phyloP scores from a whole-genome alignment of 2,888 invertebrate genomes.

The Heterodera filipjevi region DNA sequence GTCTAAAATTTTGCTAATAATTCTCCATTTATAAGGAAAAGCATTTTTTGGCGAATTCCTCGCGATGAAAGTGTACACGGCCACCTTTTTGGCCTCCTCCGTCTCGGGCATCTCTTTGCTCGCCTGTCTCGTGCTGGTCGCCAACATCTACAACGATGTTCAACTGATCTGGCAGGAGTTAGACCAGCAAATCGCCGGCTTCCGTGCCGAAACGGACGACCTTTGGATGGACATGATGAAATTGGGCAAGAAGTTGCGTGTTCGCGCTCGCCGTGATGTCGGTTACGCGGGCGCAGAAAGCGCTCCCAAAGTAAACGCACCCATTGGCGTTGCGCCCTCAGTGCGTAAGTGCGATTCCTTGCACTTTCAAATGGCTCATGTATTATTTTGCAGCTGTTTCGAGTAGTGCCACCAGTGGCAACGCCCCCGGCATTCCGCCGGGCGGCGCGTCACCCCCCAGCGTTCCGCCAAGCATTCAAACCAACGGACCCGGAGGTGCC shows the following conservation, averaged over 20 bases:
- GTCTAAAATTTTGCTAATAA: no score
- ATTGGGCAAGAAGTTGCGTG: conserved; percentile 47
- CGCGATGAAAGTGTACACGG: conserved; percentile 61
- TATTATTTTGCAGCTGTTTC: neutral
- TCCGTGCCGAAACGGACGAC: conserved; percentile 59
- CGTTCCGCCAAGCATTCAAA: conserved; percentile 32
- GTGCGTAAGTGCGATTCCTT: neutral
- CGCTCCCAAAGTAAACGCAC: conserved; percentile 45
- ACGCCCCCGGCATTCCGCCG: conserved; percentile 30
- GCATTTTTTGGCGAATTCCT: neutral
- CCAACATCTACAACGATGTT: conserved; percentile 61
- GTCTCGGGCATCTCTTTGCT: conserved; percentile 58
- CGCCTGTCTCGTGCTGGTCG: conserved; percentile 56
- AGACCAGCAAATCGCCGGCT: conserved; percentile 58
- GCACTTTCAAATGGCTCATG: neutral
- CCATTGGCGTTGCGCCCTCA: conserved; percentile 9
- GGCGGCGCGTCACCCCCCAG: conserved; percentile 34
- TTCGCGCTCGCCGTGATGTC: conserved; percentile 39
- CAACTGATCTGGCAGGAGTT: conserved; percentile 56
- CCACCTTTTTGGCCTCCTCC: conserved; percentile 60
- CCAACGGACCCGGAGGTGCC: conserved; percentile 40
- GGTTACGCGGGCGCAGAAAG: conserved; percentile 42
- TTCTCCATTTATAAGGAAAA: no score
- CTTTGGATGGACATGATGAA: conserved; percentile 62
- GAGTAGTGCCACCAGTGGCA: conserved; percentile 10